Evolutionary conservation across 1,140 invertebrate species (phyloP).

Genomic region (Lasioglossum baleicum): DNA sequence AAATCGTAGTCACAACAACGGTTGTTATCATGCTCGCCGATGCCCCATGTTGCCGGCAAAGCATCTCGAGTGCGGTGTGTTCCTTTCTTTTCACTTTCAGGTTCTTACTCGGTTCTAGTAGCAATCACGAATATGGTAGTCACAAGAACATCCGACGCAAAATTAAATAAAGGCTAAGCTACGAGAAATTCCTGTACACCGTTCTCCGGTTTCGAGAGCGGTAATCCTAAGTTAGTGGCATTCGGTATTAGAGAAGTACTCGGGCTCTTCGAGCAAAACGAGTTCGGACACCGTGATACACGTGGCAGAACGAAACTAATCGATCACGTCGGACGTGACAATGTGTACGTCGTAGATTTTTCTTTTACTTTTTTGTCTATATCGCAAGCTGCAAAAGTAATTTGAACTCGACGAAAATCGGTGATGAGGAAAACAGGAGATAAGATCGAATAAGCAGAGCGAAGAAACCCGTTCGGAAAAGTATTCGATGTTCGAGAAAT

Average conservation of each 20-base stretch:
- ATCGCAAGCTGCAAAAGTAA: constrained; percentile 11
- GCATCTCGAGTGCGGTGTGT: neutral
- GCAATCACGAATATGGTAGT: constrained; percentile 5
- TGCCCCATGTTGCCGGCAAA: neutral
- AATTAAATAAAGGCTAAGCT: constrained; percentile 23
- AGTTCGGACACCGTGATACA: constrained; percentile 4
- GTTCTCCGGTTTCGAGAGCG: constrained; percentile 17
- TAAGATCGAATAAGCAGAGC: constrained; percentile 12
- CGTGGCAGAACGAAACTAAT: constrained; percentile 12
- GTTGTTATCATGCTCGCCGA: neutral
- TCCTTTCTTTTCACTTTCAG: neutral
- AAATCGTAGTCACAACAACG: neutral
- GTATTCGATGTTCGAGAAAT: constrained; percentile 1
- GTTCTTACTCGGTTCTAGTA: neutral
- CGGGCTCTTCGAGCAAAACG: constrained; percentile 32
- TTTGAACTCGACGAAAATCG: constrained; percentile 1
- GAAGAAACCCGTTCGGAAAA: constrained; percentile 29
- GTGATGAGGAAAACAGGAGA: constrained; percentile 1
- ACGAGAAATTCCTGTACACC: constrained; percentile 27
- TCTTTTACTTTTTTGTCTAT: neutral
- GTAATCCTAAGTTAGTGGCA: constrained; percentile 42
- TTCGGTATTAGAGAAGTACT: constrained; percentile 48
- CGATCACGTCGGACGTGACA: constrained; percentile 19
- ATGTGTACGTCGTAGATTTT: neutral
- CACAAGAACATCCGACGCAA: constrained; percentile 44